These are phyloP conservation scores for Brachionus koreanus DNA, from an alignment of 1,140 invertebrate species.

Conservation along the genomic window DNA sequence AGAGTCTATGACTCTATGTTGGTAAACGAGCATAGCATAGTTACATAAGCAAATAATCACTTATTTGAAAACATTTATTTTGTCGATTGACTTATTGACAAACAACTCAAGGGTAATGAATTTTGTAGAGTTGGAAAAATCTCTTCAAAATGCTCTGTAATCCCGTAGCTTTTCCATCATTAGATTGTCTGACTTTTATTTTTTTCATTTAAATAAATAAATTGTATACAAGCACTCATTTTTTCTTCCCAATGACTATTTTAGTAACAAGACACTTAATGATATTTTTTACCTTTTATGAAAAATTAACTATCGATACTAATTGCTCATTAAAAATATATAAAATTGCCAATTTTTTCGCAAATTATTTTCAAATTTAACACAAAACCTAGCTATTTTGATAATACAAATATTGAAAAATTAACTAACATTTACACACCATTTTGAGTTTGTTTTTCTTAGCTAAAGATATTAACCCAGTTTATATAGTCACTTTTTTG, in stretches of 20 bases:
- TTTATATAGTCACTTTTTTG: background rate
- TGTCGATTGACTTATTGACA: background rate
- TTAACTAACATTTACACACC: background rate
- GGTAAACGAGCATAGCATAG: background rate
- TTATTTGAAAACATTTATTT: background rate
- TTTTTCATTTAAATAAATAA: constrained; percentile 1
- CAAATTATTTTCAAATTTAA: constrained; percentile 25
- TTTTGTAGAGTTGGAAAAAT: background rate
- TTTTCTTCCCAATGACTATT: background rate
- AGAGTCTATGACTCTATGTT: background rate
- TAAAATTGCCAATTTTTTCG: background rate
- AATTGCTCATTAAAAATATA: constrained; percentile 33
- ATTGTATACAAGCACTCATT: background rate
- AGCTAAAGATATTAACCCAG: background rate
- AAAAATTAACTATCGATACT: constrained; percentile 25
- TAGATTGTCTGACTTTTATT: background rate
- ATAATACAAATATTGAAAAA: background rate
- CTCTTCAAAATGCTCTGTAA: background rate
- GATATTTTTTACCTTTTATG: constrained; percentile 1
- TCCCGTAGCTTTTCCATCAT: background rate
- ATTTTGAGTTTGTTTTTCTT: background rate
- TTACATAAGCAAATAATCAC: constrained; percentile 8
- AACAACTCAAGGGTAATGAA: constrained; percentile 4
- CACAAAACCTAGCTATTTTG: background rate
- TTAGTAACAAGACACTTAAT: background rate